Evolutionary conservation across 2,113 vertebrate species (phyloP), one percentile per base, ranked within the genome.

Genomic region (Triplophysa tibetana): DNA sequence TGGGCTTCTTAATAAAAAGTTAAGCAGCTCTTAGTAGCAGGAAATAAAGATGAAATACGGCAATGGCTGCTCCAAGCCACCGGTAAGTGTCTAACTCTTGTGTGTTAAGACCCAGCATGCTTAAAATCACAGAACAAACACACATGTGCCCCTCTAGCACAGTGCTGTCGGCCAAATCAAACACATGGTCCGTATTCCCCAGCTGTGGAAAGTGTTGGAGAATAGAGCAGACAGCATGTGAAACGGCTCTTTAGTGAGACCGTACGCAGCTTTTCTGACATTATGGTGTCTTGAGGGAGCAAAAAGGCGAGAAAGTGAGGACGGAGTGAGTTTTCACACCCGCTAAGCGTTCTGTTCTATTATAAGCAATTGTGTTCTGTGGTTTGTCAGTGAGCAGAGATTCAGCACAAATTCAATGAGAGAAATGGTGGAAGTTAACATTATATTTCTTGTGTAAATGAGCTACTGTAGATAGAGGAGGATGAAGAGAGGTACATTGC

Each of bases 291-390:
- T 63, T 63, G 58, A 33, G 29, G 43, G 13, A 63, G 45, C 16
- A 75, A 67, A 78, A 79, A 77, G 43, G 69, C 29, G 69, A 81
- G 79, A 84, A 78, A 4, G 24, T 74, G 70, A 77, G 52, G 74
- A 62, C 54, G 4, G 68, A 69, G 63, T 67, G 78, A 41, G 68
- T 23, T 84, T 84, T 84, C 83, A 75, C 79, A 81, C 69, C 56
- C 58, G 38, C 69, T 74, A 81, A 81, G 52, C 75, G 70, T 81
- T 80, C 70, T n/a, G 61, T 81, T 67, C 77, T 67, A 78, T 84
- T 84, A 78, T 45, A 7, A 58, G 70, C 23, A 1, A 56, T 70
- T 61, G 29, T 64, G 63, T 84, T 81, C 77, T 48, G 43, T 41
- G 26, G 54, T 29, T 56, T 45, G 33, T 77, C 68, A 48, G 23